Evolutionary conservation across 1,140 invertebrate genomes (phyloP).

Genomic region (Zaprionus africanus): DNA sequence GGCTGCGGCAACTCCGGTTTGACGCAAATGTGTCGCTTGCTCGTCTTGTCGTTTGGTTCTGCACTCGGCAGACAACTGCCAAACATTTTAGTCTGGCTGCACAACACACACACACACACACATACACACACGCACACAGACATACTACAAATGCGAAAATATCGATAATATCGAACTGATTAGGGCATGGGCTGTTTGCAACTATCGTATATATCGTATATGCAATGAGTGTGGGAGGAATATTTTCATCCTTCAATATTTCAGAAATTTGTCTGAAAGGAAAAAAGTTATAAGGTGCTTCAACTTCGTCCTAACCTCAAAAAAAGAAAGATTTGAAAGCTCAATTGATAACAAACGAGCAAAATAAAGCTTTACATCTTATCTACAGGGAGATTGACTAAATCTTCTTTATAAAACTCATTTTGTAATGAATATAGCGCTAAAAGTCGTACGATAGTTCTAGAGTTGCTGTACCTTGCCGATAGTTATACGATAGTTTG

Average conservation of each 20-base stretch:
- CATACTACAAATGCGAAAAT: background rate
- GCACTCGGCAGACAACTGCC: constrained; percentile 45
- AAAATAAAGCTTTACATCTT: background rate
- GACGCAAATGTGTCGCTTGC: constrained; percentile 70
- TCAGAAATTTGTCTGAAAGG: background rate
- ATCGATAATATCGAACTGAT: constrained; percentile 1
- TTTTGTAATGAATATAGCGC: too few relatives aligned
- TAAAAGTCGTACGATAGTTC: too few relatives aligned
- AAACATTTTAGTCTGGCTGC: constrained; percentile 59
- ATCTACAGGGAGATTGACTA: background rate
- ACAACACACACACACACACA: constrained; percentile 11
- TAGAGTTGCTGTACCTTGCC: background rate
- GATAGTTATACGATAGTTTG: background rate
- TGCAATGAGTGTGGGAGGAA: background rate
- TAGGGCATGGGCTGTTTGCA: background rate
- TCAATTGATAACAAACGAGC: too few relatives aligned
- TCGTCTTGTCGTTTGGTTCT: constrained; percentile 47
- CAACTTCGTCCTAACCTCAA: too few relatives aligned
- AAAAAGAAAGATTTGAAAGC: too few relatives aligned
- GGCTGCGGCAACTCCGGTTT: constrained; percentile 42
- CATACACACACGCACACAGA: constrained; percentile 5
- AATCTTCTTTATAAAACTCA: background rate
- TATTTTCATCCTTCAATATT: background rate
- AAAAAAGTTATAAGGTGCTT: too few relatives aligned
- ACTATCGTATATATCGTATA: background rate